Conservation (phyloP, 2,888 invertebrate genomes). For the Eupsilia transversa region DNA sequence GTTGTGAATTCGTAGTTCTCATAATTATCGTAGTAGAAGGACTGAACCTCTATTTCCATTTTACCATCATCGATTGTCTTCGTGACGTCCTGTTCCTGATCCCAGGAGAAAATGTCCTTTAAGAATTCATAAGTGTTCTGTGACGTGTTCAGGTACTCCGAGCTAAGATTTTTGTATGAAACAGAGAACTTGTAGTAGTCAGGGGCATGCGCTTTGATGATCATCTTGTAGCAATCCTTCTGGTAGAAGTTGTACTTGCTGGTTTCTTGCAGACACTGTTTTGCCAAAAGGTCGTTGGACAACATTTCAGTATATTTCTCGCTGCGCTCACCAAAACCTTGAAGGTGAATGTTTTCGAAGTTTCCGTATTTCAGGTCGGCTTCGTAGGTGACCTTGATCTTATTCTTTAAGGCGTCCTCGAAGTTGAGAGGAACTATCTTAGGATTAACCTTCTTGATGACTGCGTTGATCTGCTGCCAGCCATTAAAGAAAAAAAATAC, state of each 20-base stretch:
- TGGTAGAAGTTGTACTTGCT: slow-evolving; percentile 90
- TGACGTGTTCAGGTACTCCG: slow-evolving; percentile 80
- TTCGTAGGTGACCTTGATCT: slow-evolving; percentile 86
- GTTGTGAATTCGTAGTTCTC: slow-evolving; percentile 86
- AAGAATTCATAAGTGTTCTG: slow-evolving; percentile 83
- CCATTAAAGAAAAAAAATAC: slow-evolving; percentile 85
- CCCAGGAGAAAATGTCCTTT: slow-evolving; percentile 76
- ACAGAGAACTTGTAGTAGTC: slow-evolving; percentile 88
- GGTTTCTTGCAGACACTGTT: slow-evolving; percentile 88
- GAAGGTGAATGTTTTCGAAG: slow-evolving; percentile 81
- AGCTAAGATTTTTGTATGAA: slow-evolving; percentile 87
- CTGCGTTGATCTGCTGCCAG: slow-evolving; percentile 85
- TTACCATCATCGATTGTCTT: slow-evolving; percentile 82
- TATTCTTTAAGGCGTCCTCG: slow-evolving; percentile 88
- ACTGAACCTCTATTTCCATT: slow-evolving; percentile 85
- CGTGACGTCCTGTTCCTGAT: slow-evolving; percentile 86
- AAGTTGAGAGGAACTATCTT: slow-evolving; percentile 88
- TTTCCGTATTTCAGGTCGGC: slow-evolving; percentile 88
- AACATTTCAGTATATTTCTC: slow-evolving; percentile 87
- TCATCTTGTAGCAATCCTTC: slow-evolving; percentile 90
- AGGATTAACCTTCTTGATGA: slow-evolving; percentile 85
- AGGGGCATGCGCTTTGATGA: slow-evolving; percentile 88
- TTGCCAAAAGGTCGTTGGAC: slow-evolving; percentile 81
- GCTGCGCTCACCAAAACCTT: slow-evolving; percentile 87
- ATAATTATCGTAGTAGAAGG: slow-evolving; percentile 83